phyloP scores from a whole-genome alignment of 2,113 vertebrate species.

The Tylochromis polylepis region DNA sequence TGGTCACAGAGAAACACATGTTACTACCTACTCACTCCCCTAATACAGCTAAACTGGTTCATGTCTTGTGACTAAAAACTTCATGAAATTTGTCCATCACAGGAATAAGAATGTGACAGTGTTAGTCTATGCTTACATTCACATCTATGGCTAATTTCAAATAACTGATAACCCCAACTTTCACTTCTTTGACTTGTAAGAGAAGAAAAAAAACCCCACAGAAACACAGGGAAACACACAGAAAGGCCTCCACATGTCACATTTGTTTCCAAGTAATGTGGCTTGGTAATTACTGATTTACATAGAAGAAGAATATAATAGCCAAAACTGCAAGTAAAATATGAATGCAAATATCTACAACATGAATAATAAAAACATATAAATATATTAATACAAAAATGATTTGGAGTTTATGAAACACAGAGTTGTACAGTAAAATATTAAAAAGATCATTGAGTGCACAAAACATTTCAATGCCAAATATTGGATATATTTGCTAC shows the following conservation, averaged over 20 bases:
- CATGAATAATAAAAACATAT: background rate
- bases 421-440: background rate
- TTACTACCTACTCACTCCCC: background rate
- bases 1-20: background rate
- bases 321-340: background rate
- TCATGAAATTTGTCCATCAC: background rate
- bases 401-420: background rate
- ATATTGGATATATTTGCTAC: background rate
- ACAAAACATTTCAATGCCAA: background rate
- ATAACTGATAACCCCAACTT: background rate
- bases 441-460: background rate
- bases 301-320: background rate
- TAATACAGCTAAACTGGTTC: background rate
- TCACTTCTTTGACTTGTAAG: background rate
- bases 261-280: background rate
- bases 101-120: background rate
- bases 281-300: background rate
- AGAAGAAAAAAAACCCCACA: rapidly evolving
- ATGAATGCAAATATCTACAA: background rate
- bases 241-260: background rate
- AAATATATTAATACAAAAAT: too few species aligned
- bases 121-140: background rate
- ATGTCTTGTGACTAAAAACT: background rate
- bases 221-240: background rate
- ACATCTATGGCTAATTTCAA: background rate